These are phyloP conservation scores for Pantherophis alleghaniensis DNA, from an alignment of 2,797 vertebrate species.

Conservation along the genomic window DNA sequence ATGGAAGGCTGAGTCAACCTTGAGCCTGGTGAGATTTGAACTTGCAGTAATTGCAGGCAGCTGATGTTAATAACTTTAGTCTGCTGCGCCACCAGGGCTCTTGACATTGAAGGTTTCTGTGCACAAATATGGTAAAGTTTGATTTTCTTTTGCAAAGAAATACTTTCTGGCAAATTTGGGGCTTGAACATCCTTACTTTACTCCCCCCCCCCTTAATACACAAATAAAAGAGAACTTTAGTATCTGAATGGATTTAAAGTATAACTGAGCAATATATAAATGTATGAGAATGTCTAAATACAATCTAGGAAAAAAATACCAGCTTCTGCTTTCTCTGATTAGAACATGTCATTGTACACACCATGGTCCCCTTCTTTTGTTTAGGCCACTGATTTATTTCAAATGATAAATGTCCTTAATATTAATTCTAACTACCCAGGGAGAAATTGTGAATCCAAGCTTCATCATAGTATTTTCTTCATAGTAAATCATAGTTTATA, in stretches of 20 bases:
- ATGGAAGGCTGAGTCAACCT: too few species aligned
- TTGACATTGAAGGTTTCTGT: slow-evolving; percentile 8
- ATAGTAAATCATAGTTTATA: not conserved
- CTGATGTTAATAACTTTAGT: too few species aligned
- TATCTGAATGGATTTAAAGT: not conserved
- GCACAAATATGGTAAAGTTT: not conserved
- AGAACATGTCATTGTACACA: not conserved
- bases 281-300: not conserved
- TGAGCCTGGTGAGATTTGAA: too few species aligned
- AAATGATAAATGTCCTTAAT: not conserved
- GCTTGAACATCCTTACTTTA: not conserved
- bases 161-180: not conserved
- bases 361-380: not conserved
- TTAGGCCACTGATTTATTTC: not conserved
- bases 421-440: not conserved
- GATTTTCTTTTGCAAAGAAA: not conserved
- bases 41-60: too few species aligned
- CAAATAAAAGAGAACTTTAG: not conserved
- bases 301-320: not conserved
- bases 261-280: not conserved
- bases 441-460: not conserved
- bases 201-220: not conserved
- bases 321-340: not conserved
- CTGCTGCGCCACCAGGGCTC: too few species aligned
- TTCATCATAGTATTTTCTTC: not conserved